These are phyloP conservation scores for Centropyge bicolor DNA, from an alignment of 2,797 vertebrate genomes.

Conservation along the genomic window DNA sequence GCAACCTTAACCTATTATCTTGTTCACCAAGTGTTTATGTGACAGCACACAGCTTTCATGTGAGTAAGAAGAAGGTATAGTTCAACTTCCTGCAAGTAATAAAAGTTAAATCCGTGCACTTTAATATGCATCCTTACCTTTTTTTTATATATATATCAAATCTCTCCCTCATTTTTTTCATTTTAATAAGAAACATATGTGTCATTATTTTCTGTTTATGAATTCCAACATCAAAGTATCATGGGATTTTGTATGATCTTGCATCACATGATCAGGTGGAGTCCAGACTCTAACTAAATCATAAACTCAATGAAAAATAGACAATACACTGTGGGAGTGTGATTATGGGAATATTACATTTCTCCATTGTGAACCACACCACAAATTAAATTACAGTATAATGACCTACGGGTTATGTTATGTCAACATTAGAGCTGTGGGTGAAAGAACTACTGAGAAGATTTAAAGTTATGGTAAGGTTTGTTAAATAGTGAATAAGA, in stretches of 20 bases:
- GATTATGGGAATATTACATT: not conserved
- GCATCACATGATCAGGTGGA: constrained; percentile 14
- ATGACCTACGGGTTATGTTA: not conserved
- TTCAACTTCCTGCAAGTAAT: too few species aligned
- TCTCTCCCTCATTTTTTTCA: not conserved
- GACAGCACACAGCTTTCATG: too few species aligned
- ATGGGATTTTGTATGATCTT: constrained; percentile 2
- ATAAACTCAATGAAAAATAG: constrained; percentile 7
- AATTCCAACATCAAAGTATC: not conserved
- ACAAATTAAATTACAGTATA: constrained; percentile 1
- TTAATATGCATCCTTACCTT: not conserved
- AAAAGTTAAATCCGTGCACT: not conserved
- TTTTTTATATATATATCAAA: not conserved
- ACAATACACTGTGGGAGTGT: constrained; percentile 2
- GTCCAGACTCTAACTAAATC: constrained; percentile 7
- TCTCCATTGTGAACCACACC: not conserved
- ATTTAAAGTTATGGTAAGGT: not conserved
- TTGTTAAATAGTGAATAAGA: not conserved
- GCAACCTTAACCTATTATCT: not conserved
- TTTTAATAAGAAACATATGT: constrained; percentile 4
- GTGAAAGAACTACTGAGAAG: not conserved
- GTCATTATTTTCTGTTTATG: constrained; percentile 3
- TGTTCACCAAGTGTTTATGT: not conserved
- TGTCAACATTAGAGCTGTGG: not conserved
- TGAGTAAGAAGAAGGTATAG: too few species aligned